These are phyloP conservation scores for Bucorvus abyssinicus DNA, from an alignment of 2,797 vertebrate species.

Conservation along the genomic window DNA sequence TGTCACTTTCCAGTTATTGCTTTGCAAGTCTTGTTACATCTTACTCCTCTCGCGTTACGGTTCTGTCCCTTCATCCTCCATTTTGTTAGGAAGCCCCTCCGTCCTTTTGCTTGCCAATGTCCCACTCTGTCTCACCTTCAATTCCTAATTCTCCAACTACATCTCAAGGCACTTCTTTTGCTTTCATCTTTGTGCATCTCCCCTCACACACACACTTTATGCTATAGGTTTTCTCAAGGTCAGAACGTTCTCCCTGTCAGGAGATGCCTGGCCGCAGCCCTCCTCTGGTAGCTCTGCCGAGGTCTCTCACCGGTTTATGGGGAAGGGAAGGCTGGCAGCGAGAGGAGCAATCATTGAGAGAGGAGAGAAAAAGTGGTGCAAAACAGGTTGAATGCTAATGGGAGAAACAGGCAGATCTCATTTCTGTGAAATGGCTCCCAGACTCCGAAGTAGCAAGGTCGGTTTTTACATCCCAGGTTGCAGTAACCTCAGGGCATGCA, in stretches of 20 bases:
- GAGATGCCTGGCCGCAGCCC: not conserved
- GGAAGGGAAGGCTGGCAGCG: not conserved
- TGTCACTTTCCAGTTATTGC: not conserved
- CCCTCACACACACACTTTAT: not conserved
- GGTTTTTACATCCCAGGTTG: not conserved
- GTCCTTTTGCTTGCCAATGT: not conserved
- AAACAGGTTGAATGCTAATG: not conserved
- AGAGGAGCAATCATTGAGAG: not conserved
- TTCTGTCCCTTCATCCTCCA: not conserved
- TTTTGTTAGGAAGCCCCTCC: not conserved
- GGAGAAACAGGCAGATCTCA: not conserved
- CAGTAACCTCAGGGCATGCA: not conserved
- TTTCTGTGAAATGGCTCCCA: not conserved
- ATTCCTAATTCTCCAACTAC: not conserved
- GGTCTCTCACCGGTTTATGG: not conserved
- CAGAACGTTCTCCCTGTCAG: not conserved
- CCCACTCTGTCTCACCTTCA: not conserved
- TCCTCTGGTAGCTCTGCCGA: not conserved
- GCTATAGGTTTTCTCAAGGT: not conserved
- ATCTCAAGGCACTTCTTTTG: not conserved
- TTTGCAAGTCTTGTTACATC: not conserved
- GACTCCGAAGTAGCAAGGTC: not conserved
- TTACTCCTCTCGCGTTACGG: not conserved
- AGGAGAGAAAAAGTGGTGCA: not conserved
- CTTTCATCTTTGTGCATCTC: not conserved